phyloP scores from a whole-genome alignment of 1,140 invertebrate species.

The Lutraria rhynchaena region DNA sequence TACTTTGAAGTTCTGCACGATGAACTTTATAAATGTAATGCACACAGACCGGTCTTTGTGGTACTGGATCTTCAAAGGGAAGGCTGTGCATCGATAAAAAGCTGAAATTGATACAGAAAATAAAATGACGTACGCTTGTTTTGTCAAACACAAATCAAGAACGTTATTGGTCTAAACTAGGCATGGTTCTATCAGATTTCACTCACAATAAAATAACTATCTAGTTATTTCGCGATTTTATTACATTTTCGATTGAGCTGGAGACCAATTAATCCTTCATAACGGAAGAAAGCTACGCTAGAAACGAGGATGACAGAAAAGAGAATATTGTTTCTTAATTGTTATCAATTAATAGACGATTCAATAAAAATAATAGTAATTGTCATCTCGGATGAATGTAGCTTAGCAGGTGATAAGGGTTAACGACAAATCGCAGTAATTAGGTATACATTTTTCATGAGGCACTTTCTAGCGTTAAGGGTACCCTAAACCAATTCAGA shows the following conservation, averaged over 20 bases:
- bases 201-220: not conserved
- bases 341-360: conserved; percentile 46
- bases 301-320: conserved; percentile 14
- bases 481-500: conserved; percentile 42
- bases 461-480: conserved; percentile 18
- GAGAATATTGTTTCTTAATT: conserved; percentile 47
- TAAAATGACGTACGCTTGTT: no score
- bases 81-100: no score
- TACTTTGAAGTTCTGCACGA: no score
- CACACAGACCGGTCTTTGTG: no score
- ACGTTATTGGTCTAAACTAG: not conserved
- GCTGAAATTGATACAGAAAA: no score
- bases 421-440: conserved; percentile 38
- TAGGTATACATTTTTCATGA: conserved; percentile 56
- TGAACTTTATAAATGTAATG: no score
- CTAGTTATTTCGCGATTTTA: conserved; percentile 7
- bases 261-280: conserved; percentile 36
- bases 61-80: no score
- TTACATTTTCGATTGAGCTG: conserved; percentile 26
- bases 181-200: not conserved
- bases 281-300: not conserved
- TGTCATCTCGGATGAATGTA: conserved; percentile 9
- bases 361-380: conserved; percentile 46
- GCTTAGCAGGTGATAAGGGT: conserved; percentile 22
- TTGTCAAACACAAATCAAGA: no score